These are phyloP conservation scores for Acromyrmex charruanus DNA, from an alignment of 1,140 invertebrate species.

Conservation along the genomic window DNA sequence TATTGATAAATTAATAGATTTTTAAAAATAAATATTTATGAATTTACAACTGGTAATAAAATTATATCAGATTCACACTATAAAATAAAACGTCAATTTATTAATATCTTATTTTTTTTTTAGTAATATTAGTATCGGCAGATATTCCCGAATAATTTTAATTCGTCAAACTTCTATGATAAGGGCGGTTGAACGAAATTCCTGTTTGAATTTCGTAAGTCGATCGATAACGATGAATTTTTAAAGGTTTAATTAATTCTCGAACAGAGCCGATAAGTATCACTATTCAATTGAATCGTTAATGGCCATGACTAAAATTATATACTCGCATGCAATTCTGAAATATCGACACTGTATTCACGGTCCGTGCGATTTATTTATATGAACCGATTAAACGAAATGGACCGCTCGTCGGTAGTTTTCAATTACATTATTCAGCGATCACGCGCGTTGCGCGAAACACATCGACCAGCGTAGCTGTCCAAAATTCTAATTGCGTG, in stretches of 20 bases:
- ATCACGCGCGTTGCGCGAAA: slow-evolving; percentile 27
- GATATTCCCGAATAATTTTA: neutral
- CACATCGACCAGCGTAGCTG: slow-evolving; percentile 7
- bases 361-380: slow-evolving; percentile 66
- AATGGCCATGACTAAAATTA: slow-evolving; percentile 65
- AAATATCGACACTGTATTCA: slow-evolving; percentile 47
- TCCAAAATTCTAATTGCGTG: slow-evolving; percentile 64
- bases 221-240: slow-evolving; percentile 48
- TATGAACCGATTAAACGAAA: slow-evolving; percentile 68
- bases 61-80: neutral
- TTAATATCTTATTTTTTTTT: neutral
- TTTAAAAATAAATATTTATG: neutral
- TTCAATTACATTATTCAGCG: slow-evolving; percentile 68
- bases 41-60: neutral
- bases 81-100: neutral
- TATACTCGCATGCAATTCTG: slow-evolving; percentile 48
- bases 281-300: slow-evolving; percentile 58
- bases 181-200: slow-evolving; percentile 25
- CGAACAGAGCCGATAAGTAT: slow-evolving; percentile 62
- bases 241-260: slow-evolving; percentile 51
- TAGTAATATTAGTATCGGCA: neutral
- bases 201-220: slow-evolving; percentile 8
- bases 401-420: slow-evolving; percentile 47
- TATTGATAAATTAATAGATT: neutral
- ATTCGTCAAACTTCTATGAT: neutral